Percentiles rank a stretch among this genome's conserved stretches.
phyloP scores from a whole-genome alignment of 1,140 invertebrate species.

The Hylaeus anthracinus region DNA sequence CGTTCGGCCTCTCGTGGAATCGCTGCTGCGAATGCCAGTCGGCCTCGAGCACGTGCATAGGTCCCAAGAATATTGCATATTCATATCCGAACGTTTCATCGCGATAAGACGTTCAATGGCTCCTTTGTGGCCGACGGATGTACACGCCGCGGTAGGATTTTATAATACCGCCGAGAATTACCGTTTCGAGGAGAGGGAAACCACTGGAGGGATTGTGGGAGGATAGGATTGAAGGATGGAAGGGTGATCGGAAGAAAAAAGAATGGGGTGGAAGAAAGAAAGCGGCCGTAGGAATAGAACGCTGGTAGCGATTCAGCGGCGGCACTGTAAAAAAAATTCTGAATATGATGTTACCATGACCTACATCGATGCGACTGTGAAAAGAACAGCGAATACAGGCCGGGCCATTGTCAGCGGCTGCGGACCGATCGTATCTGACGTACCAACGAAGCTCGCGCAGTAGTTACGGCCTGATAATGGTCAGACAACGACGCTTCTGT shows the following conservation, averaged over 20 bases:
- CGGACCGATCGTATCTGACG: conserved; percentile 56
- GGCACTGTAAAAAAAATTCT: conserved; percentile 47
- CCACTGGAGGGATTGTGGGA: too few species aligned
- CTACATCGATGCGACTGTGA: conserved; percentile 58
- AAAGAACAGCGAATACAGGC: conserved; percentile 58
- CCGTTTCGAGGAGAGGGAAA: background rate
- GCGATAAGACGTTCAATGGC: conserved; percentile 50
- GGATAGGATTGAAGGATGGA: too few species aligned
- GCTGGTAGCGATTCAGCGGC: conserved; percentile 26
- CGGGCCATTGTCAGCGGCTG: conserved; percentile 51
- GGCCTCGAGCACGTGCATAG: background rate
- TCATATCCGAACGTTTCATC: conserved; percentile 58
- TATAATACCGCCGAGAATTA: conserved; percentile 35
- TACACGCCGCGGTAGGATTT: background rate
- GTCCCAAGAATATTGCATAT: conserved; percentile 61
- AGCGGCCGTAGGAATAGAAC: background rate
- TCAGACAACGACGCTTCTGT: conserved; percentile 35
- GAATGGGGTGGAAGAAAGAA: background rate
- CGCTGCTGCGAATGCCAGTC: background rate
- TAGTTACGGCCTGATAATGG: conserved; percentile 56
- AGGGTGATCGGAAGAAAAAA: background rate
- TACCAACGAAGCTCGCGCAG: conserved; percentile 47
- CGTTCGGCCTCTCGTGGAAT: background rate
- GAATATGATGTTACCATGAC: conserved; percentile 61
- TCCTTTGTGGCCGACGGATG: background rate